Conservation (phyloP, 2,888 invertebrate genomes). For the Nomada hirtipes region DNA sequence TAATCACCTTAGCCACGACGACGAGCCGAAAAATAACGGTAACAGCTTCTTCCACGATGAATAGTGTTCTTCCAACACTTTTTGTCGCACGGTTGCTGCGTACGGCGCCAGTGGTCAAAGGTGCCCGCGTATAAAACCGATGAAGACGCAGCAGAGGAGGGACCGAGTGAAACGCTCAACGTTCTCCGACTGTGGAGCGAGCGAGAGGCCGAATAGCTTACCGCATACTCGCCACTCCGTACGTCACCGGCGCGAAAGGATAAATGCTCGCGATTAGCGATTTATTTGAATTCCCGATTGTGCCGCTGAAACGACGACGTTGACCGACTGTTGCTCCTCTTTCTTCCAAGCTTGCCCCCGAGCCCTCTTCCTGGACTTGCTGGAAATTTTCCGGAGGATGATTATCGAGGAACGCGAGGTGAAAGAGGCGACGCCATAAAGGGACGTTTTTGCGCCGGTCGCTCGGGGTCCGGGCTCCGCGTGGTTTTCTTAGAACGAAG, state of each 20-base stretch:
- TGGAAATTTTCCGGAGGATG: conserved; percentile 24
- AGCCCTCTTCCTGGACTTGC: conserved; percentile 20
- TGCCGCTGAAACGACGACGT: conserved; percentile 35
- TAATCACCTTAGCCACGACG: conserved; percentile 38
- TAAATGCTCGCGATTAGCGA: conserved; percentile 79
- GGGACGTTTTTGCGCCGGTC: conserved; percentile 33
- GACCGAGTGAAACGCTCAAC: conserved; percentile 4
- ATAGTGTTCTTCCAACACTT: conserved; percentile 30
- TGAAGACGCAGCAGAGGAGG: conserved; percentile 61
- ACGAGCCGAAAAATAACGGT: conserved; percentile 59
- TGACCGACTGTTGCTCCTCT: conserved; percentile 26
- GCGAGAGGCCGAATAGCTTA: conserved; percentile 43
- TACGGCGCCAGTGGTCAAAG: conserved; percentile 64
- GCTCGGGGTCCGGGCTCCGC: neutral
- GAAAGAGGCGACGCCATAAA: conserved; percentile 26
- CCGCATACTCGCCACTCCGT: conserved; percentile 65
- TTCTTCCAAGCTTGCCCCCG: neutral
- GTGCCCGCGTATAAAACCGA: conserved; percentile 63
- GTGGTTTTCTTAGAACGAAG: neutral
- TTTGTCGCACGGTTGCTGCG: conserved; percentile 35
- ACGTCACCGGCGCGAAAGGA: conserved; percentile 68
- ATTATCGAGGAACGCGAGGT: conserved; percentile 41
- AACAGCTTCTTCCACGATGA: conserved; percentile 27
- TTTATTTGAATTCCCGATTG: conserved; percentile 79
- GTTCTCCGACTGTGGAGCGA: neutral